Evolutionary conservation across 2,113 vertebrate genomes (phyloP).

Genomic region (Sus scrofa): T2T-Sscrofa CM000814.6:127680001-127680500

Average conservation of each 20-base stretch:
- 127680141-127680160: too few relatives aligned
- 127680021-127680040: background rate
- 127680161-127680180: too few relatives aligned
- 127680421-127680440: background rate
- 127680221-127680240: too few relatives aligned
- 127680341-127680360: slow-evolving; percentile 25
- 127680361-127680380: background rate
- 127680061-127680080: background rate
- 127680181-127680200: too few relatives aligned
- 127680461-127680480: too few relatives aligned
- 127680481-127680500: too few relatives aligned
- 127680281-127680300: background rate
- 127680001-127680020: slow-evolving; percentile 22
- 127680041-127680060: background rate
- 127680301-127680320: background rate
- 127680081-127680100: too few relatives aligned
- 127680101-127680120: too few relatives aligned
- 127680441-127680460: too few relatives aligned
- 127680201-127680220: too few relatives aligned
- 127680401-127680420: background rate
- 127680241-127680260: too few relatives aligned
- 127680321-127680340: background rate
- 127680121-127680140: too few relatives aligned
- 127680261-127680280: background rate
- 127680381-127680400: slow-evolving; percentile 24